Conservation (phyloP, 1,140 invertebrate species). For the Scaptomyza hsui region DNA sequence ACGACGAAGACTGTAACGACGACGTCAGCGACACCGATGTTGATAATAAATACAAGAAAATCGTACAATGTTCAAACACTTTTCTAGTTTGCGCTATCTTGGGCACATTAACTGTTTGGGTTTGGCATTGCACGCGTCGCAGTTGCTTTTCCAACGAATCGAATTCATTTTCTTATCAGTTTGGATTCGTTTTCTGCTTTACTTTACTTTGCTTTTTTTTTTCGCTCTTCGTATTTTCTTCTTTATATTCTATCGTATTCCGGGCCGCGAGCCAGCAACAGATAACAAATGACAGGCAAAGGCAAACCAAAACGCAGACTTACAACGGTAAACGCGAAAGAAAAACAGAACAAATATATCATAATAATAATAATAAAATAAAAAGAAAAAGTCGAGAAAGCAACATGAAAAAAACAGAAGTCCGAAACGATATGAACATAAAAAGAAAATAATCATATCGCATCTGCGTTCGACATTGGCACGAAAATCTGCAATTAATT, state of each 20-base stretch:
- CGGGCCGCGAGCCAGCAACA: slow-evolving; percentile 23
- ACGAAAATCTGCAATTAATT: slow-evolving; percentile 76
- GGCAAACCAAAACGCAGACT: slow-evolving; percentile 55
- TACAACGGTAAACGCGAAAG: slow-evolving; percentile 61
- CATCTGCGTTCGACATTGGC: slow-evolving; percentile 44
- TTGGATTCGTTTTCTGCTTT: slow-evolving; percentile 9
- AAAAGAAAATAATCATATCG: slow-evolving; percentile 20
- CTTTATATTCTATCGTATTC: slow-evolving; percentile 24
- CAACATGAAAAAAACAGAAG: slow-evolving; percentile 6
- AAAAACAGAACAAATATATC: background rate
- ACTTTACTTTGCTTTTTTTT: background rate
- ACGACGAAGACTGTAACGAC: background rate
- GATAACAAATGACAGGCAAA: slow-evolving; percentile 70
- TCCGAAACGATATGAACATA: background rate
- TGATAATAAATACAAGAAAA: slow-evolving; percentile 35
- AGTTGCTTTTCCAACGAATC: slow-evolving; percentile 28
- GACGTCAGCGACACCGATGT: no score
- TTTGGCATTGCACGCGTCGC: slow-evolving; percentile 49
- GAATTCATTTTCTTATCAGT: slow-evolving; percentile 51
- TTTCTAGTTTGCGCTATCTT: slow-evolving; percentile 36
- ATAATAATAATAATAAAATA: background rate
- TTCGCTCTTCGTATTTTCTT: background rate
- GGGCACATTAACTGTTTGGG: slow-evolving; percentile 44
- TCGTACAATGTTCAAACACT: slow-evolving; percentile 34
- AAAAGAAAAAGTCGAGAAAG: background rate